Evolutionary conservation across 2,888 invertebrate species (phyloP), one percentile per base, ranked within the genome.

Genomic region (Liodrosophila aerea): DNA sequence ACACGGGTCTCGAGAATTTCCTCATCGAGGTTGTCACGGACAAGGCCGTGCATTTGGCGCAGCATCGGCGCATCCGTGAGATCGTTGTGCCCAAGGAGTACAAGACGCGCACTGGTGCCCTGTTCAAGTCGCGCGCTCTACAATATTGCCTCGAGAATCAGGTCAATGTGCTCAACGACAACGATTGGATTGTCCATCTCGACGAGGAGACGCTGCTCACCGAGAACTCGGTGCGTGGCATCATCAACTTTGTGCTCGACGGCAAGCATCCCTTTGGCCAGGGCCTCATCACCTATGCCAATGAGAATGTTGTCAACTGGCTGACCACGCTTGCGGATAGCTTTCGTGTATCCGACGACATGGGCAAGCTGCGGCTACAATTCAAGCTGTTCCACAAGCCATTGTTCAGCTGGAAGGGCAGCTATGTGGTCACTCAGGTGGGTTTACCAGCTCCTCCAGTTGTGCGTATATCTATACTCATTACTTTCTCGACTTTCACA

Each of bases 321-420:
- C 92, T 98, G 64, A 98, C 98, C 13, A 98, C 98, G 0, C 91
- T 98, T 72, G 98, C 98, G 9, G 98, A 98, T 88, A 97, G 97
- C 87, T 98, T 96, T 90, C 93, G 98, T 69, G 98, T 98, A 1
- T 96, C 98, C 16, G 98, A 98, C 91, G 98, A 98, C 87, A 97
- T 98, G 98, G 98, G 98, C 56, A 98, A 98, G 90, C 91, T 98
- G 52, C 92, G 97, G 81, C 92, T 97, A 69, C 98, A 98, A 89
- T 97, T 98, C 88, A 94, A 95, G 84, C 91, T 96, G 90, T 98
- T 98, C 89, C 97, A 98, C 89, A 96, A 96, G 88, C 98, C 98
- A 12, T 91, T 98, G 53, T 98, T 98, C 90, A 97, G 98, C 89
- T 98, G 98, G 98, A 98, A 98, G 91, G 98, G 98, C 63, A 98